Evolutionary conservation across 37 sponge, comb jelly and placozoan genomes (phyloP), one percentile per base, ranked within the genome.

Genomic region (Amphimedon queenslandica): DNA sequence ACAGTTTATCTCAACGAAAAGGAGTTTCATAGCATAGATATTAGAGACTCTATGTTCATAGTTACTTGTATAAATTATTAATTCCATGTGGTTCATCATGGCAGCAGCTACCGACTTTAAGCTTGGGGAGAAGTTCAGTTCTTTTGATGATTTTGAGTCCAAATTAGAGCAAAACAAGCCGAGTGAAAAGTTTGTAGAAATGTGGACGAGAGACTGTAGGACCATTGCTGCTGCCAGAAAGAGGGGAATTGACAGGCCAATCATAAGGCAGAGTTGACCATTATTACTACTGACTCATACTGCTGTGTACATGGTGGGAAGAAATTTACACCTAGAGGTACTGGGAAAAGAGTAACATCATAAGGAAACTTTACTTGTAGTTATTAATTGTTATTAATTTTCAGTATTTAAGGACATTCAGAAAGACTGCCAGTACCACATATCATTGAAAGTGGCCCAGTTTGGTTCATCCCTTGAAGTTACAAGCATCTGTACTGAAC

Each of bases 271-370:
- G 68, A 66, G 23, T 29, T 66, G 4, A 8, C n/a, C 6, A 8
- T 66, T 33, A 5, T 66, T 11, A 5, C 68, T 33, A 8, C 8
- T 66, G 38, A 66, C n/a, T n/a, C 25, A 27, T 66, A 66, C 34
- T 66, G 68, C 8, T 66, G 68, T 66, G 6, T 29, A 37, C 34
- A 66, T 6, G 68, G 68, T 66, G 68, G 68, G n/a, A 28, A 27
- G 37, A 33, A 66, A 8, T 66, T 66, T 29, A 28, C 23, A 66
- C 3, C 36, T 33, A 37, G 23, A 34, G 38, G 68, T 27, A 66
- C 35, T 37, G 32, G 68, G 23, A 31, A 13, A 18, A 47, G 53
- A 47, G 13, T 8, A 18, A 18, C 53, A 8, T 47, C 53, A 47
- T 47, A 13, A 47, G 13, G 8, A 21, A 18, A 10, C 16, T 23